Percentiles rank a stretch among this genome's conserved stretches.
Evolutionary conservation across 2,797 vertebrate species (phyloP).

Genomic region (Trachops cirrhosus): DNA sequence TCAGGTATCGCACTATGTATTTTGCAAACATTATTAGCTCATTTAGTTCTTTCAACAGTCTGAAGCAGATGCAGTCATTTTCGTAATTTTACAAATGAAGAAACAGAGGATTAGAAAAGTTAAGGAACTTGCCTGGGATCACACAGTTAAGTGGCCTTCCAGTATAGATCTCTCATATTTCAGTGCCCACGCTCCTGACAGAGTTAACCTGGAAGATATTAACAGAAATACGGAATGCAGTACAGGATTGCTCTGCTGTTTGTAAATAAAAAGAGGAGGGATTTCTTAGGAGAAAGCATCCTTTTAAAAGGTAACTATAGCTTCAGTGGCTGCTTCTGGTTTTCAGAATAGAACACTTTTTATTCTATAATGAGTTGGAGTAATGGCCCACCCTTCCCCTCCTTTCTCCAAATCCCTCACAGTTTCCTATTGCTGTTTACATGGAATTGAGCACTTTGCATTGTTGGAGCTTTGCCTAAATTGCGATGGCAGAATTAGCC

Average conservation of each 20-base stretch:
- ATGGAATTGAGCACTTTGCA: constrained; percentile 38
- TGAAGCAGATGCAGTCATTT: not conserved
- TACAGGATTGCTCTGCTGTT: not conserved
- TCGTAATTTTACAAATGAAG: not conserved
- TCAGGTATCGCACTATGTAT: not conserved
- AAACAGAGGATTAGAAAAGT: not conserved
- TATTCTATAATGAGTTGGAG: not conserved
- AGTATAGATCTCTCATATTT: not conserved
- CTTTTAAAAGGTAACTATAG: constrained; percentile 28
- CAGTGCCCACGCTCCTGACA: not conserved
- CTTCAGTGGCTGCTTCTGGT: not conserved
- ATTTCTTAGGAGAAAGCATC: not conserved
- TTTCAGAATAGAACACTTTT: constrained; percentile 38
- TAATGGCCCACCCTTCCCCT: not conserved
- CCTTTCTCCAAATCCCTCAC: not conserved
- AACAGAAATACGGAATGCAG: not conserved
- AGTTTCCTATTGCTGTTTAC: constrained; percentile 25
- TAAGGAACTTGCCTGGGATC: not conserved
- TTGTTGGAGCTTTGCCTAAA: constrained; percentile 42
- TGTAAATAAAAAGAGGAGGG: not conserved
- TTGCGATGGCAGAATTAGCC: constrained; percentile 63
- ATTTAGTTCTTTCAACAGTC: not conserved
- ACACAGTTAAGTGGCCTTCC: not conserved
- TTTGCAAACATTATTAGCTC: not conserved
- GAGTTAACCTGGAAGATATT: not conserved